phyloP scores from a whole-genome alignment of 2,113 vertebrate species.

The Dicaeum eximium region DNA sequence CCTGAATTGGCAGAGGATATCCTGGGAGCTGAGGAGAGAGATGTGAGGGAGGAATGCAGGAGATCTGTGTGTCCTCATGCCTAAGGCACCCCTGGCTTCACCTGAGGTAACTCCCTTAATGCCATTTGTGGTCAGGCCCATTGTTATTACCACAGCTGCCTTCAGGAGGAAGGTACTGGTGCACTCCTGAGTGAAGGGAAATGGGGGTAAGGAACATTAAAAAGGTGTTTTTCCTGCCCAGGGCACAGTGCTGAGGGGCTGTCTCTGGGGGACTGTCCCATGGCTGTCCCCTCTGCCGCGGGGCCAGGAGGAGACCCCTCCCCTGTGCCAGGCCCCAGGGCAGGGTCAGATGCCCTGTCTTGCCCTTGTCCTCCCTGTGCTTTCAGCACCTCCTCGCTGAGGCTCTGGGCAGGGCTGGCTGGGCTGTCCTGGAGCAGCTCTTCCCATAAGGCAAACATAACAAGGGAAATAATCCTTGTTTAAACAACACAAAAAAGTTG shows the following conservation, averaged over 20 bases:
- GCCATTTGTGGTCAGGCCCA: rapidly evolving
- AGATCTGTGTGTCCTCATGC: rapidly evolving
- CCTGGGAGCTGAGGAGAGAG: neutral
- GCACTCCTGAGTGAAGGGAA: neutral
- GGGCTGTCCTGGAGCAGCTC: rapidly evolving
- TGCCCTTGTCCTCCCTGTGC: neutral
- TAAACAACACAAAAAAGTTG: rapidly evolving
- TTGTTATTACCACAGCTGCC: neutral
- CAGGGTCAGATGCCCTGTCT: neutral
- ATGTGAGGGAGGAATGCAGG: neutral
- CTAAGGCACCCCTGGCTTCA: neutral
- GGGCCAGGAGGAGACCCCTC: neutral
- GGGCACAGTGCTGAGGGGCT: neutral
- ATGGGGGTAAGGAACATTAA: rapidly evolving
- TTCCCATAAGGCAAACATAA: neutral
- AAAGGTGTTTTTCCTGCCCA: neutral
- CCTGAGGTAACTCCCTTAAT: neutral
- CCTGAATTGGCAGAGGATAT: neutral
- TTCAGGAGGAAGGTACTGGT: neutral
- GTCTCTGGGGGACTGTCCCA: neutral
- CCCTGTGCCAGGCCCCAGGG: neutral
- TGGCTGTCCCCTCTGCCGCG: neutral
- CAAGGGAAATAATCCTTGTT: neutral
- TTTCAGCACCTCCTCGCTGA: neutral
- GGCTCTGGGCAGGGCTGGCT: neutral